Base-by-base conservation (phyloP, 2,888 invertebrate genomes). In the Drepana falcataria region DNA sequence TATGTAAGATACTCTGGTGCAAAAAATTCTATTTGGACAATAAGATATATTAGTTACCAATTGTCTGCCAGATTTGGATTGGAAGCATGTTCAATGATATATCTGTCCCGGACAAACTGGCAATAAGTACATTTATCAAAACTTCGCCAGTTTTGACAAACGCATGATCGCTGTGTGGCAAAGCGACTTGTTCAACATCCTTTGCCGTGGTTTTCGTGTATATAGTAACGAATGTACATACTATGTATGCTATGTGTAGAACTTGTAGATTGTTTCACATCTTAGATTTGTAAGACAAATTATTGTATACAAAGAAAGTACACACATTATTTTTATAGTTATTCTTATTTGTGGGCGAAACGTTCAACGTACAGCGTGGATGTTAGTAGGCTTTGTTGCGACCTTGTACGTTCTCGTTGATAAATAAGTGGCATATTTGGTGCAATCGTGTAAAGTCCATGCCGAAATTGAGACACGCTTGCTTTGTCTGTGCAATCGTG, bases 151-250 rank as follows among this genome's bases (percentile, higher is more conserved):
- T 44, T 44, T 44, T 2, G 9, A 44, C 21, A 21, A 21, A 21
- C 21, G 21, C 21, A 21, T 21, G 21, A 21, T 21, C 21, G 1
- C 21, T 21, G 21, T 21, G 21, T 21, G 21, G 44, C 9, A 53
- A 48, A 55, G 52, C 53, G 58, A 58, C 56, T 57, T 56, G 65
- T 61, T 71, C 59, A 67, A 74, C 21, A 68, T 72, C 68, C 74
- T 81, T 77, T 79, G 81, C 81, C 80, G 79, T 78, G 69, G 75
- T 83, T 79, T 79, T 80, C 73, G 76, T 90, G 87, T 89, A 87
- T 79, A 89, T 88, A 88, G 75, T 78, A 78, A 79, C 69, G 71
- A 80, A 73, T 90, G 90, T 90, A 90, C 87, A 90, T 89, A 89
- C 87, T 85, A 77, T 87, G 87, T 88, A 88, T 88, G 88, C 81